Evolutionary conservation across 1,140 invertebrate species (phyloP).

Genomic region (Hesperophylax magnus): DNA sequence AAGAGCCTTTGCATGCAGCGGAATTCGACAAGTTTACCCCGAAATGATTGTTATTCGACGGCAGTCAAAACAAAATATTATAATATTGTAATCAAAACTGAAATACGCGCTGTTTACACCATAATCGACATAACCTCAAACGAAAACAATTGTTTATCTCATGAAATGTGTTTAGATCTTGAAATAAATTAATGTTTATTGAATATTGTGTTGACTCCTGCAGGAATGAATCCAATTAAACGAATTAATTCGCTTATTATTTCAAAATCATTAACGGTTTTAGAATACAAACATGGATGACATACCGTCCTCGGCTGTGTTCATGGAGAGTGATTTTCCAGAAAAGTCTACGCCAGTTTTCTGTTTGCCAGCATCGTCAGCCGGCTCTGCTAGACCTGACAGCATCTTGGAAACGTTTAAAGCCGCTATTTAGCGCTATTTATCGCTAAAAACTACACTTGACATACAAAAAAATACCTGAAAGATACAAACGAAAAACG

Average conservation of each 20-base stretch:
- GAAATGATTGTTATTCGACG: too few species aligned
- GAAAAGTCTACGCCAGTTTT: slow-evolving; percentile 64
- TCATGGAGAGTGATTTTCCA: slow-evolving; percentile 64
- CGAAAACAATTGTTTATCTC: neutral
- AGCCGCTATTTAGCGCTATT: neutral
- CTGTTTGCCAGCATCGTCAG: neutral
- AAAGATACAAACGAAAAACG: slow-evolving; percentile 13
- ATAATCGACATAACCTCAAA: neutral
- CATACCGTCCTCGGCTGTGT: slow-evolving; percentile 64
- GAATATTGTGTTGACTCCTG: neutral
- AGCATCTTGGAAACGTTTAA: neutral
- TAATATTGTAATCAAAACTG: too few species aligned
- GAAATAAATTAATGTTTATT: neutral
- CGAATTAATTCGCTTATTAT: neutral
- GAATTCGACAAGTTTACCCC: too few species aligned
- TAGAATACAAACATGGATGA: neutral
- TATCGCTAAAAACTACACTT: slow-evolving; percentile 36
- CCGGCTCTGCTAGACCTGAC: neutral
- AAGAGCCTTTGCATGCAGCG: too few species aligned
- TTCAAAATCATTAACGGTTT: neutral
- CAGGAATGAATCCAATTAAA: neutral
- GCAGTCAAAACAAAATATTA: too few species aligned
- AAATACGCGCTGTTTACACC: too few species aligned
- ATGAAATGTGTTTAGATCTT: neutral
- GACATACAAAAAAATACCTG: neutral